Evolutionary conservation across 2,797 vertebrate genomes (phyloP).

Genomic region (Alfaro cultratus): DNA sequence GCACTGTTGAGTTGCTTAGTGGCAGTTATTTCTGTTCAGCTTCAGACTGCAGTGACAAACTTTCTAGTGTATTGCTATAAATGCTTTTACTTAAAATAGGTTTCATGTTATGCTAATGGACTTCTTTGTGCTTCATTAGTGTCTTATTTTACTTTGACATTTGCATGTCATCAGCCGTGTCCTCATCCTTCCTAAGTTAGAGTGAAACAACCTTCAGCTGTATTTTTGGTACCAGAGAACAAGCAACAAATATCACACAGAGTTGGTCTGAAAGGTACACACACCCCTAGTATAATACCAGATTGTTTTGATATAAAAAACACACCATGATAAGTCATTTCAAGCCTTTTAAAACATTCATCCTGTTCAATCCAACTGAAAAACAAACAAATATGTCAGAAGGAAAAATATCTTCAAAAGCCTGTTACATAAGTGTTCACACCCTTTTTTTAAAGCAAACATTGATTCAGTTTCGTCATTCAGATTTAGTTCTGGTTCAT

Average conservation of each 20-base stretch:
- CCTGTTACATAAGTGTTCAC: background rate
- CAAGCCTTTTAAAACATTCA: background rate
- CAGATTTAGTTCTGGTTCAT: background rate
- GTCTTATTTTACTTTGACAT: background rate
- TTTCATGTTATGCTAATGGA: background rate
- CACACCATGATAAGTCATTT: background rate
- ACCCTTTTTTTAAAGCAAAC: background rate
- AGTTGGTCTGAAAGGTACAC: background rate
- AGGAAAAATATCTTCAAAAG: background rate
- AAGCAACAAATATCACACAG: background rate
- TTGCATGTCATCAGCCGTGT: slow-evolving; percentile 8
- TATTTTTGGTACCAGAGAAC: slow-evolving; percentile 39
- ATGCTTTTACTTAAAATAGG: background rate
- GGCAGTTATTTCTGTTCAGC: background rate
- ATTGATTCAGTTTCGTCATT: background rate
- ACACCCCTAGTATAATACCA: background rate
- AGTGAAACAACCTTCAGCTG: slow-evolving; percentile 17
- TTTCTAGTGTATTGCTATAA: too few relatives aligned
- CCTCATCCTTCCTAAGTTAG: slow-evolving; percentile 32
- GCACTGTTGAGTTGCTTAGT: slow-evolving; percentile 4
- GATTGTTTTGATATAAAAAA: background rate
- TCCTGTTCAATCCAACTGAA: background rate
- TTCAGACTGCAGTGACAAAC: background rate
- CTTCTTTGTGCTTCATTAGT: background rate
- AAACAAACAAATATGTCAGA: background rate